Evolutionary conservation across 2,113 vertebrate genomes (phyloP).

Genomic region (Motacilla alba): DNA sequence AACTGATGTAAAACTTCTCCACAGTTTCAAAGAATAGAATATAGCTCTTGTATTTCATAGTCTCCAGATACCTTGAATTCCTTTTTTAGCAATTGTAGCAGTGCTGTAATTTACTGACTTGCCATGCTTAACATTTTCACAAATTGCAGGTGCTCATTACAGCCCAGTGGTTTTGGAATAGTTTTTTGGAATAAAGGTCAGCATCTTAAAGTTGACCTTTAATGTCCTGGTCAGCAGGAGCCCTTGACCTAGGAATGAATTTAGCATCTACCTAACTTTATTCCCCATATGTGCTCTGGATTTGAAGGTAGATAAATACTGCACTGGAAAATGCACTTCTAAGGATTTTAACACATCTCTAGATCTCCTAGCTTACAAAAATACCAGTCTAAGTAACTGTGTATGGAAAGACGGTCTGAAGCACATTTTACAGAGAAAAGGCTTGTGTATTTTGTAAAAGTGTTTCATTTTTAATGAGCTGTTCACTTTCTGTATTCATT

Average conservation of each 20-base stretch:
- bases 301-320: not conserved
- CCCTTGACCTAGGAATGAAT: not conserved
- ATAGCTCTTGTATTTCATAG: not conserved
- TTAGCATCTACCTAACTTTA: not conserved
- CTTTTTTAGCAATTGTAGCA: not conserved
- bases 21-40: not conserved
- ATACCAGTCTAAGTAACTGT: not conserved
- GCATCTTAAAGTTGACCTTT: not conserved
- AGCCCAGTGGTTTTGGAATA: not conserved
- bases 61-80: not conserved
- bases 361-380: not conserved
- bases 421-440: not conserved
- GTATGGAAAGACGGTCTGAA: not conserved
- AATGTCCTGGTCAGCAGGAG: not conserved
- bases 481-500: slow-evolving; percentile 34
- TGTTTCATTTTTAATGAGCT: slow-evolving; percentile 53
- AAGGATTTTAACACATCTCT: not conserved
- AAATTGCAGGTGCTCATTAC: not conserved
- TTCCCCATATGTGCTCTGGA: not conserved
- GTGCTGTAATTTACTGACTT: not conserved
- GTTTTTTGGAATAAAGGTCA: not conserved
- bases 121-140: not conserved
- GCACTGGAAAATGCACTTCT: not conserved
- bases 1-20: not conserved
- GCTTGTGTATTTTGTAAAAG: slow-evolving; percentile 24